Evolutionary conservation across 2,113 vertebrate species (phyloP), one percentile per base, ranked within the genome.

Genomic region (Strix uralensis): DNA sequence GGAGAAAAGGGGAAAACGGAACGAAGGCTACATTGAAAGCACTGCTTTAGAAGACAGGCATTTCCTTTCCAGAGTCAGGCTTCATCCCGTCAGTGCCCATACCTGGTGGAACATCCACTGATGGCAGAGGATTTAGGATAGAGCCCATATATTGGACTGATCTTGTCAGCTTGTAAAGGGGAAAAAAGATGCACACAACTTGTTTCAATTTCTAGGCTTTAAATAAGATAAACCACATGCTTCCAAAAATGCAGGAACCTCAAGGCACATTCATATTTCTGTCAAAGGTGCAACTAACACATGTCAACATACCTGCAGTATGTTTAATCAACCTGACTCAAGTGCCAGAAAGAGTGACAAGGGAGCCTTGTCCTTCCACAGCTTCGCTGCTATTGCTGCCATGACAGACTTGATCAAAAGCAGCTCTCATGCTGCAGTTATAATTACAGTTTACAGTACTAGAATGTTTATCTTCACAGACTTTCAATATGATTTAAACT

Each of bases 251-350:
- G 61, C 65, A 42, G 52, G 34, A 81, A 69, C 89, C 83, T 84
- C 69, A 27, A 95, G 86, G 83, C 57, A 92, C 47, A 29, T 74
- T 84, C 59, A 54, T 92, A 90, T 92, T 91, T 92, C 86, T 91
- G 89, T 86, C 80, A 78, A 40, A 95, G 52, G 13, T 84, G 69
- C 61, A 86, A 47, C 80, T 51, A 90, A 83, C 71, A 58, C 17
- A 40, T 4, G 58, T 70, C 13, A 2, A 66, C 91, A 86, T 74
- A 84, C 73, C 91, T 92, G 62, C 70, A 59, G 66, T 15, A 87
- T 27, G 66, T 42, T 84, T 85, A 81, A 92, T 85, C 52, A 90
- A 36, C 69, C 65, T 38, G 54, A 86, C 29, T 80, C 13, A 38
- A 59, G 63, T 26, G 58, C 38, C 91, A 91, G 59, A 46, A 92